Percentiles rank a stretch among this genome's conserved stretches.
phyloP scores from a whole-genome alignment of 2,113 vertebrate species.

The Romanogobio albipinnatus region DNA sequence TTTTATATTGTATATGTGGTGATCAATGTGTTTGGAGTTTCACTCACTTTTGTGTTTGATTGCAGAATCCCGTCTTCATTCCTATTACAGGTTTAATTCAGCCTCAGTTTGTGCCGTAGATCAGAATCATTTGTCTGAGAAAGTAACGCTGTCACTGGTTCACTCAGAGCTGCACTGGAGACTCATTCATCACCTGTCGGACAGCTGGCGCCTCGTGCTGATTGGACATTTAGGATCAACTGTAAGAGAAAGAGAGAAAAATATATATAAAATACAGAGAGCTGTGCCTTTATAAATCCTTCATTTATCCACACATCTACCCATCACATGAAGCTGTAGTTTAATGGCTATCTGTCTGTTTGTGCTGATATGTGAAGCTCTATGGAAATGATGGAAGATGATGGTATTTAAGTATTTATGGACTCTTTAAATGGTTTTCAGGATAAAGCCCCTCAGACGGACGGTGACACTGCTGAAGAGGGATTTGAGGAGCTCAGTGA shows the following conservation, averaged over 20 bases:
- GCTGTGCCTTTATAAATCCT: background rate
- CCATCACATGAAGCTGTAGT: background rate
- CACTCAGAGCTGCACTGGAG: slow-evolving; percentile 26
- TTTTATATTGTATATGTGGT: background rate
- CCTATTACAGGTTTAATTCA: slow-evolving; percentile 9
- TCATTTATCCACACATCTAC: background rate
- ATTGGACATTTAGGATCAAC: slow-evolving; percentile 30
- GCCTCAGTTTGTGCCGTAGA: slow-evolving; percentile 31
- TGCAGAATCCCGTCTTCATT: background rate
- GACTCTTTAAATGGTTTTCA: slow-evolving; percentile 33
- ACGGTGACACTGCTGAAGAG: background rate
- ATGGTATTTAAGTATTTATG: slow-evolving; percentile 28
- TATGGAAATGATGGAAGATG: slow-evolving; percentile 24
- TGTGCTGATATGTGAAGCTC: slow-evolving; percentile 5
- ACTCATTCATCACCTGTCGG: slow-evolving; percentile 34
- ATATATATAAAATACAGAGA: background rate
- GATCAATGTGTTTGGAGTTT: background rate
- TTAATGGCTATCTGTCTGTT: background rate
- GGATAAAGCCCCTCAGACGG: slow-evolving; percentile 19
- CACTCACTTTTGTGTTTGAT: slow-evolving; percentile 1
- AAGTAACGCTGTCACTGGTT: slow-evolving; percentile 21
- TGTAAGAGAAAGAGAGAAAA: slow-evolving; percentile 7
- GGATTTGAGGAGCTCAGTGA: slow-evolving; percentile 24
- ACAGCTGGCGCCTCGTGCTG: background rate
- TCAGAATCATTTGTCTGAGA: slow-evolving; percentile 36